Conservation (phyloP, 2,888 invertebrate species). For the Philonicus albiceps region DNA sequence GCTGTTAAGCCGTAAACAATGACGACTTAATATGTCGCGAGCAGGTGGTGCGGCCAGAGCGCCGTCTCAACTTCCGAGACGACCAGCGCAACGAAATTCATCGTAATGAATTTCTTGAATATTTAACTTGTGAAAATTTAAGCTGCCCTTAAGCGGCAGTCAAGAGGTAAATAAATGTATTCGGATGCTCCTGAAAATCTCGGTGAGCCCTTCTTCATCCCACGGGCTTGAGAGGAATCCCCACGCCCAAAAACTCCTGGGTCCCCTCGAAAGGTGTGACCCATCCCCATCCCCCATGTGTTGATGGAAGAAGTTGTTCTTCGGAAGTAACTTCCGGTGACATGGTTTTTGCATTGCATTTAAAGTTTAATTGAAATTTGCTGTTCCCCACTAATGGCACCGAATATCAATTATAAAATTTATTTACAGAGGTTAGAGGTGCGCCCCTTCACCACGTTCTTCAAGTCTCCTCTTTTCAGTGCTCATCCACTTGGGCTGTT, state of each 20-base stretch:
- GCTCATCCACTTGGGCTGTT: background rate
- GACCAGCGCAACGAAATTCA: background rate
- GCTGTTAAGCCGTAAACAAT: background rate
- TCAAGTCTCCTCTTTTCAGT: background rate
- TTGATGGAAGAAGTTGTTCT: constrained; percentile 45
- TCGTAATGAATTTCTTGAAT: background rate
- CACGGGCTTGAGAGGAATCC: background rate
- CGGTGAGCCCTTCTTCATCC: background rate
- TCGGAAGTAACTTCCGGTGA: constrained; percentile 43
- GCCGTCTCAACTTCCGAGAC: background rate
- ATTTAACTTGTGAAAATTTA: background rate
- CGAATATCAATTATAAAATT: constrained; percentile 34
- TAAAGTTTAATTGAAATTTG: constrained; percentile 47
- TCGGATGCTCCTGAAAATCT: background rate
- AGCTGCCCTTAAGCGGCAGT: background rate
- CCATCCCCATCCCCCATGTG: background rate
- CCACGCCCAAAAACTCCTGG: background rate
- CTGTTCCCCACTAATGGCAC: constrained; percentile 24
- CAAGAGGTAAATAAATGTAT: background rate
- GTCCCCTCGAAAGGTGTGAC: background rate
- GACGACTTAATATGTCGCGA: background rate
- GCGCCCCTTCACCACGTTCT: background rate
- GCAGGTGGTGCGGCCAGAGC: background rate
- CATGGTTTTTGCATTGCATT: constrained; percentile 45
- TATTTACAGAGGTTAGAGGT: background rate